Conservation (phyloP, 2,888 invertebrate genomes). For the Drosophila monieri region DNA sequence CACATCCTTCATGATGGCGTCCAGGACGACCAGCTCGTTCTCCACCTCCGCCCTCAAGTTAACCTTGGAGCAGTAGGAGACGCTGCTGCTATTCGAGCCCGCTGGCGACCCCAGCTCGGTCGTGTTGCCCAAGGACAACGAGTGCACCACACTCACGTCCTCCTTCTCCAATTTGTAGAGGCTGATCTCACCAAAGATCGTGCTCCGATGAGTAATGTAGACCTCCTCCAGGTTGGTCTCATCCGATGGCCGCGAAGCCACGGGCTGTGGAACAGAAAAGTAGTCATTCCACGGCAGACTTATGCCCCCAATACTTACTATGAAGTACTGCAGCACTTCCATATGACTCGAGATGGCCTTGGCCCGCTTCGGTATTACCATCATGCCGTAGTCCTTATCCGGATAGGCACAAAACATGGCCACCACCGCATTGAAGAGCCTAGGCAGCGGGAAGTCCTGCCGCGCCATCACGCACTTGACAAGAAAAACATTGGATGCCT, state of each 20-base stretch:
- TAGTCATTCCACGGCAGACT: not conserved
- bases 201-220: slow-evolving; percentile 78
- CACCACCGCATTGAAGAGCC: slow-evolving; percentile 85
- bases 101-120: no score
- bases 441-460: slow-evolving; percentile 48
- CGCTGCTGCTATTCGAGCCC: slow-evolving; percentile 10
- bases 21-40: slow-evolving; percentile 48
- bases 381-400: slow-evolving; percentile 85
- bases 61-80: slow-evolving; percentile 38
- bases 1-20: slow-evolving; percentile 61
- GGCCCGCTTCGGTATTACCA: slow-evolving; percentile 56
- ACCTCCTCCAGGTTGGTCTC: slow-evolving; percentile 52
- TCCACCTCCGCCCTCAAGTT: slow-evolving; percentile 29
- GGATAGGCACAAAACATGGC: slow-evolving; percentile 88
- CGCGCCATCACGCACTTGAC: slow-evolving; percentile 68
- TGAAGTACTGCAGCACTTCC: slow-evolving; percentile 73
- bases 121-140: slow-evolving; percentile 11
- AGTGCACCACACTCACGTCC: slow-evolving; percentile 24
- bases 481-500: slow-evolving; percentile 68
- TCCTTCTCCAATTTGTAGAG: slow-evolving; percentile 40
- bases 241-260: slow-evolving; percentile 48
- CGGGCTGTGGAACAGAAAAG: slow-evolving; percentile 43
- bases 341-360: slow-evolving; percentile 33
- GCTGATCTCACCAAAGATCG: slow-evolving; percentile 74
- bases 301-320: slow-evolving; percentile 51